These are phyloP conservation scores for Selenia dentaria DNA, from an alignment of 2,888 invertebrate species.

Conservation along the genomic window DNA sequence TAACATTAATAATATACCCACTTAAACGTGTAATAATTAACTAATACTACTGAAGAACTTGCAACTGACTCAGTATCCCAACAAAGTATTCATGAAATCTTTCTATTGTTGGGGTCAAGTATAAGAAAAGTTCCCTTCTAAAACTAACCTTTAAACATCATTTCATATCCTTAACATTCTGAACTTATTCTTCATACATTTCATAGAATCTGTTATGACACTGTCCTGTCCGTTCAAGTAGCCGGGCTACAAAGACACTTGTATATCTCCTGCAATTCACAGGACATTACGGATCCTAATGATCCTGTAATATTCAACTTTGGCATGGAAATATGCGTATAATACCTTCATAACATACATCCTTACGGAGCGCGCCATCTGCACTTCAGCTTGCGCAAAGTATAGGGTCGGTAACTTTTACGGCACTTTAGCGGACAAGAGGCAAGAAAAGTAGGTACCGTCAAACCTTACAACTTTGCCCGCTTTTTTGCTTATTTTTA, in stretches of 20 bases:
- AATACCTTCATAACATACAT: not conserved
- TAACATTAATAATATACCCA: too few relatives aligned
- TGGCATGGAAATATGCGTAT: constrained; percentile 9
- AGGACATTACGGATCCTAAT: constrained; percentile 13
- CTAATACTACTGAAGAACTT: too few relatives aligned
- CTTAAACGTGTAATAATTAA: too few relatives aligned
- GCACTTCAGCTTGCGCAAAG: constrained; percentile 8
- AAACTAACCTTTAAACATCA: not conserved
- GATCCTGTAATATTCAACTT: constrained; percentile 17
- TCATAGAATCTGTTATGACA: constrained; percentile 4
- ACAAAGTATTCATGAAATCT: too few relatives aligned
- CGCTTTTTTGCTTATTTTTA: too few relatives aligned
- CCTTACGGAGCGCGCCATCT: constrained; percentile 8
- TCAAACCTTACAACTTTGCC: too few relatives aligned
- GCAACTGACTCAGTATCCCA: too few relatives aligned
- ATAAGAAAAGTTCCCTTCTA: too few relatives aligned
- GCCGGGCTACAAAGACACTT: constrained; percentile 4
- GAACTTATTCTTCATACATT: constrained; percentile 4
- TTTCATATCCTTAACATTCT: not conserved
- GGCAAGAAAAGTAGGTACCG: constrained; percentile 6
- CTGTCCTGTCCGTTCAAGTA: constrained; percentile 7
- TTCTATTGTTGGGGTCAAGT: too few relatives aligned
- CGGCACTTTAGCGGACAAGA: constrained; percentile 18
- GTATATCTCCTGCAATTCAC: constrained; percentile 6
- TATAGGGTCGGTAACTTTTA: constrained; percentile 21